Conservation (phyloP, 2,888 invertebrate genomes). For the Stramonita haemastoma region DNA sequence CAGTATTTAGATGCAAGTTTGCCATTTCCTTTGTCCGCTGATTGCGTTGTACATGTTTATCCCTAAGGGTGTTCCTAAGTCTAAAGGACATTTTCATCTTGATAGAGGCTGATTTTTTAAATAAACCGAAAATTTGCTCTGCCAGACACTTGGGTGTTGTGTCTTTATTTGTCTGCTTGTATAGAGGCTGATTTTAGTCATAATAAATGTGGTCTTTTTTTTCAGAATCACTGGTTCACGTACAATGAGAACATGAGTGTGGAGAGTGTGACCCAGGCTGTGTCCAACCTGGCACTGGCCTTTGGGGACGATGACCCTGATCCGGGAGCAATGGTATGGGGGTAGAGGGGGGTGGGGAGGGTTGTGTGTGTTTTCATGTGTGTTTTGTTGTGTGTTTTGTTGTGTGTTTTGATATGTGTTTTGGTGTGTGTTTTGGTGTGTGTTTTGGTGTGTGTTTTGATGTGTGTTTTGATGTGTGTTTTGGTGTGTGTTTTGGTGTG, state of each 20-base stretch:
- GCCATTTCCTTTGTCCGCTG: too few relatives aligned
- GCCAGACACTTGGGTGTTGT: too few relatives aligned
- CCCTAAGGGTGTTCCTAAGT: too few relatives aligned
- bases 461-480: not conserved
- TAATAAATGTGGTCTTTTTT: conserved; percentile 18
- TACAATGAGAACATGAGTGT: conserved; percentile 97
- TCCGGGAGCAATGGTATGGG: conserved; percentile 81
- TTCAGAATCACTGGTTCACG: conserved; percentile 94
- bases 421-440: not conserved
- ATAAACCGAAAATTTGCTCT: too few relatives aligned
- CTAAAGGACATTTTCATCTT: too few relatives aligned
- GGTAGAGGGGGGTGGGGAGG: not conserved
- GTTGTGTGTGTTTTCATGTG: not conserved
- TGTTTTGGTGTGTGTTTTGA: not conserved
- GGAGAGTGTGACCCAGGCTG: conserved; percentile 98
- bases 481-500: not conserved
- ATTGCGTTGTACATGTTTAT: too few relatives aligned
- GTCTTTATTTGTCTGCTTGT: too few relatives aligned
- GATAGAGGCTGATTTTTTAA: too few relatives aligned
- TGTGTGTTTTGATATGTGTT: not conserved
- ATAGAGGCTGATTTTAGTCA: too few relatives aligned
- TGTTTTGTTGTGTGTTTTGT: not conserved
- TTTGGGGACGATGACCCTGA: conserved; percentile 99
- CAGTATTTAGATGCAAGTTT: too few relatives aligned
- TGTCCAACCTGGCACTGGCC: conserved; percentile 98